phyloP scores from a whole-genome alignment of 2,797 vertebrate species.

The Enteromius trimaculatus region DNA sequence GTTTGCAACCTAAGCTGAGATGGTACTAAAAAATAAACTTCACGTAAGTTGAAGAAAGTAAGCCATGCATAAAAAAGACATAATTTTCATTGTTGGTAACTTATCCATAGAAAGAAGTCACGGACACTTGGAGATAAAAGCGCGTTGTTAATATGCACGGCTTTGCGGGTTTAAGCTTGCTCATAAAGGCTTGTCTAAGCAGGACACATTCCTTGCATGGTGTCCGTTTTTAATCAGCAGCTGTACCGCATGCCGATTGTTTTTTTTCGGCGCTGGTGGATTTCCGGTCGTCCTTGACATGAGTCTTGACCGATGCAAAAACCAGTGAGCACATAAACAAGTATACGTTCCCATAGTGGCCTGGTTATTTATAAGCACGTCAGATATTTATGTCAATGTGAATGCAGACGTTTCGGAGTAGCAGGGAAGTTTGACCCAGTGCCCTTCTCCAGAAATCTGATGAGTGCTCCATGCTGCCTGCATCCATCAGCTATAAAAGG shows the following conservation, averaged over 20 bases:
- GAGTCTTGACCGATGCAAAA: constrained; percentile 6
- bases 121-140: background rate
- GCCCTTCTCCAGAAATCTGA: constrained; percentile 72
- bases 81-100: background rate
- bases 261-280: constrained; percentile 25
- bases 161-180: constrained; percentile 14
- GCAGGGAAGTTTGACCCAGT: constrained; percentile 67
- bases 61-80: background rate
- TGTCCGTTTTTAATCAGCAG: constrained; percentile 50
- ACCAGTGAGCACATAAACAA: constrained; percentile 42
- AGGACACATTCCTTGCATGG: constrained; percentile 33
- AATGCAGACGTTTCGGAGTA: constrained; percentile 66
- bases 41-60: background rate
- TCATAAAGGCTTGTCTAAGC: constrained; percentile 37
- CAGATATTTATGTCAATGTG: constrained; percentile 66
- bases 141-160: constrained; percentile 8
- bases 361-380: constrained; percentile 54
- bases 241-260: constrained; percentile 35
- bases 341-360: constrained; percentile 45
- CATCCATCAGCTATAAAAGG: constrained; percentile 64
- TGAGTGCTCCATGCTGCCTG: constrained; percentile 53
- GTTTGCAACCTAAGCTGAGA: no score
- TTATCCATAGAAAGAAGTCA: background rate
- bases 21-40: no score
- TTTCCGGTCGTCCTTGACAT: constrained; percentile 43